Evolutionary conservation across 2,113 vertebrate genomes (phyloP).

Genomic region (Danionella cerebrum): DNA sequence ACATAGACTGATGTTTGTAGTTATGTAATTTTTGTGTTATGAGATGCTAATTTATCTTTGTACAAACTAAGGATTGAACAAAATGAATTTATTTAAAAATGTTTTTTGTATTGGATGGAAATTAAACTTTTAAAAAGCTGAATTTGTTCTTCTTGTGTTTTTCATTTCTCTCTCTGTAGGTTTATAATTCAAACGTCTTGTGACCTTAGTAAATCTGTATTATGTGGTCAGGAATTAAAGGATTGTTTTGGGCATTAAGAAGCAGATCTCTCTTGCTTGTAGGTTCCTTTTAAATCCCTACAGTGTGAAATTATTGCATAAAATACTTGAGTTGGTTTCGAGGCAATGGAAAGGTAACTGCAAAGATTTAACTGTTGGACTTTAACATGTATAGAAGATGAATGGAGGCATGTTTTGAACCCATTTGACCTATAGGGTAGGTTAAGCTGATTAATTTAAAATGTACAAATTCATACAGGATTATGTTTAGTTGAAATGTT

Average conservation of each 20-base stretch:
- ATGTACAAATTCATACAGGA: not conserved
- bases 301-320: not conserved
- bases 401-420: no score
- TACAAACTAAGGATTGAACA: conserved; percentile 55
- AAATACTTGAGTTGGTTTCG: no score
- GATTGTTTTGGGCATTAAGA: conserved; percentile 14
- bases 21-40: conserved; percentile 54
- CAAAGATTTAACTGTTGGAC: no score
- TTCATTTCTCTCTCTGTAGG: not conserved
- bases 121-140: conserved; percentile 52
- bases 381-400: no score
- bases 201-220: not conserved
- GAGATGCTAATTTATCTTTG: conserved; percentile 74
- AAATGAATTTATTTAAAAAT: conserved; percentile 67
- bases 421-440: no score
- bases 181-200: not conserved
- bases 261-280: not conserved
- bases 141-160: not conserved
- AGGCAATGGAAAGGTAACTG: no score
- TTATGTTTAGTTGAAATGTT: not conserved
- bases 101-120: conserved; percentile 71
- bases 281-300: not conserved
- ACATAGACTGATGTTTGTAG: conserved; percentile 44
- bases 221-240: conserved; percentile 2
- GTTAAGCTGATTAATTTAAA: no score